Conservation (phyloP, 2,888 invertebrate species). For the Chorisops tibialis region DNA sequence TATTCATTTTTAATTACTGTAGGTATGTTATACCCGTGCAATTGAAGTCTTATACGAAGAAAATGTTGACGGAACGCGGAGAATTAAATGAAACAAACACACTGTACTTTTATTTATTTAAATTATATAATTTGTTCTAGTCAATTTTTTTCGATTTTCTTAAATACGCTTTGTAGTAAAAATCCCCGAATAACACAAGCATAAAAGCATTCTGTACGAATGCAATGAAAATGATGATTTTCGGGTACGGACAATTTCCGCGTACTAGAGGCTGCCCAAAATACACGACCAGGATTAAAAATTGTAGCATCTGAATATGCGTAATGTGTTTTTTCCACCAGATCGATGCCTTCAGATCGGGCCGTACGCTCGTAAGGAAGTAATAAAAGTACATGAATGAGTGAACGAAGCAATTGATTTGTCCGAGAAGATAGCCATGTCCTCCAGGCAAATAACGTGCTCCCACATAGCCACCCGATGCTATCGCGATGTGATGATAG, state of each 20-base stretch:
- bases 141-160: too few species aligned
- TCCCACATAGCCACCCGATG: slow-evolving; percentile 59
- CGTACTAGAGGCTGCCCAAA: background rate
- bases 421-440: slow-evolving; percentile 61
- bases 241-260: background rate
- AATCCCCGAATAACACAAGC: background rate
- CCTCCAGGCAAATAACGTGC: slow-evolving; percentile 62
- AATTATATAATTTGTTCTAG: too few species aligned
- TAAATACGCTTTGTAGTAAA: background rate
- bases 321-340: background rate
- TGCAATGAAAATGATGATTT: background rate
- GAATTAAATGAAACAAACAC: too few species aligned
- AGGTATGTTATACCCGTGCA: too few species aligned
- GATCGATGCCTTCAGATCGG: slow-evolving; percentile 44
- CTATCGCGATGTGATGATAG: slow-evolving; percentile 71
- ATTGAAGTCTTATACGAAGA: too few species aligned
- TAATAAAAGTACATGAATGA: slow-evolving; percentile 77
- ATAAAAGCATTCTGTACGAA: background rate
- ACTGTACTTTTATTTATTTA: too few species aligned
- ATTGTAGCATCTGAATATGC: background rate
- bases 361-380: slow-evolving; percentile 65
- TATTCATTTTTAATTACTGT: too few species aligned
- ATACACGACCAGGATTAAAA: background rate
- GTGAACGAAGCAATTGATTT: slow-evolving; percentile 71
- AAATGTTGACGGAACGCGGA: too few species aligned